A percentile compares a stretch with the other conserved stretches of the same genome.
Conservation (phyloP, 2,888 invertebrate genomes). For the Nezara viridula region DNA sequence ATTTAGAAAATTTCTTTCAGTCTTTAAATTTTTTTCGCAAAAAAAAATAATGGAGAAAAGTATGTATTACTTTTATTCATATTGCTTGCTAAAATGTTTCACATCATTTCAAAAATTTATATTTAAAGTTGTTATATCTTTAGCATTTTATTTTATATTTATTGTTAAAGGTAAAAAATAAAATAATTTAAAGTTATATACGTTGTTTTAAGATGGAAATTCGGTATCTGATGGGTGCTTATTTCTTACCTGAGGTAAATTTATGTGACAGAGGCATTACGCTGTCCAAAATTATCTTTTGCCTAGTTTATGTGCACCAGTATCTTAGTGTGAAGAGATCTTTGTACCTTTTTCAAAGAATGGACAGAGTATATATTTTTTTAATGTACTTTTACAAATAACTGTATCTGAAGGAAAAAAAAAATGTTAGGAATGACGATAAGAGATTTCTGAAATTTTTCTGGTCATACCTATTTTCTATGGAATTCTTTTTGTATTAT, state of each 20-base stretch:
- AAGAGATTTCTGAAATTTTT: background rate
- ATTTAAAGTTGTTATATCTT: too few relatives aligned
- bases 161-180: too few relatives aligned
- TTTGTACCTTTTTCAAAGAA: background rate
- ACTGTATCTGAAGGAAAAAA: background rate
- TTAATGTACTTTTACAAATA: background rate
- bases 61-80: too few relatives aligned
- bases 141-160: too few relatives aligned
- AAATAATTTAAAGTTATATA: too few relatives aligned
- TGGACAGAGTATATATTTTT: background rate
- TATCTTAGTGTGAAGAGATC: background rate
- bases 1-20: too few relatives aligned
- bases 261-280: background rate
- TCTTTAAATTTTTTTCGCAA: too few relatives aligned
- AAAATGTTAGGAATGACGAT: background rate
- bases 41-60: too few relatives aligned
- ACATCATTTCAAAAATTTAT: too few relatives aligned
- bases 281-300: conserved; percentile 9
- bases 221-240: background rate
- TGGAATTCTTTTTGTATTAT: background rate
- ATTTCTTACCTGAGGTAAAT: background rate
- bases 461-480: background rate
- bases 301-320: background rate
- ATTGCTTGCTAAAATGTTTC: too few relatives aligned
- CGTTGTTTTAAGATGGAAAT: too few relatives aligned